Base-by-base conservation (phyloP, 2,888 invertebrate genomes). In the Phyllotreta cruciferae region DNA sequence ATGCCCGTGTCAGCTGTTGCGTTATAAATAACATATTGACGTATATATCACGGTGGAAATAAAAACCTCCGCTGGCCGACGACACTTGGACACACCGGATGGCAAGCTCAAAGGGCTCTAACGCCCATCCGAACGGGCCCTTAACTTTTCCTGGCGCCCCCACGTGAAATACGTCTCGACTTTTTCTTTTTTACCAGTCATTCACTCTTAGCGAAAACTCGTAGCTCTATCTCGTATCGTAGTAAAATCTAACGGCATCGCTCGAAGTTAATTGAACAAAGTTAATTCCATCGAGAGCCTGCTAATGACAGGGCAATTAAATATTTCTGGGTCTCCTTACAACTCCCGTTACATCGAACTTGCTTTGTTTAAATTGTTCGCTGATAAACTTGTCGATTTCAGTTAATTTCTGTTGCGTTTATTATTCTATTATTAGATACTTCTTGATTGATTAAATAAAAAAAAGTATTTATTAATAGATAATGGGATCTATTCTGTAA, bases 11-110 rank as follows among this genome's bases (percentile, higher is more conserved):
- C 64, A 67, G 62, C 62, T 67, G 67, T 56, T 64, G 39, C 62
- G 60, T 60, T 60, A 67, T 67, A 67, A 67, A 67, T 64, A 67
- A 67, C 67, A 62, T 67, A 67, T 62, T 64, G 67, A 60, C 67
- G 64, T 41, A 62, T 66, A 63, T 58, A 57, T 63, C 63, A 58
- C 38, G 8, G 11, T 7, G 3, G 10, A 35, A 63, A 63, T 63
- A 62, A 62, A 24, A 62, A 54, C 53, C 53, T 45, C 50, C 45
- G 47, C 44, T 54, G 14, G 47, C 54, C 57, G 37, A 37, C 42
- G 45, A 45, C 45, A 45, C 56, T 56, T 34, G 56, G 44, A 56
- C 45, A 38, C 38, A 53, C 39, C 56, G 13, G n/a, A 8, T n/a
- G 56, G 37, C 34, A 44, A 37, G 44, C 10, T 44, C 10, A 44